Evolutionary conservation across 1,140 invertebrate genomes (phyloP).

Genomic region (Harpegnathos saltator): DNA sequence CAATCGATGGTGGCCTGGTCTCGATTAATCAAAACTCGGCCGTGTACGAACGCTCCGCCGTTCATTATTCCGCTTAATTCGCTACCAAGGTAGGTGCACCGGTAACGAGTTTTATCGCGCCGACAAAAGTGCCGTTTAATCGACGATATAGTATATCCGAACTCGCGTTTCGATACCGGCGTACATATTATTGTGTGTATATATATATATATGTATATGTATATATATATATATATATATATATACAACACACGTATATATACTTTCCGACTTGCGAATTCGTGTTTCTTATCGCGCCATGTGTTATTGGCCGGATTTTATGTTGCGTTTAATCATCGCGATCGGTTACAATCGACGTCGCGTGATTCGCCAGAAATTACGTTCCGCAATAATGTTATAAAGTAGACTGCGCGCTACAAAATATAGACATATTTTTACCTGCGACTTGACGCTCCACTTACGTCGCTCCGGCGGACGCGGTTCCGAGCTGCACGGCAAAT

Average conservation of each 20-base stretch:
- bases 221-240: too few relatives aligned
- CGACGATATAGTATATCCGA: conserved; percentile 45
- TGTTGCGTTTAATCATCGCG: conserved; percentile 47
- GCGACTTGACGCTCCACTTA: too few relatives aligned
- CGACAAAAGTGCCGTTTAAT: conserved; percentile 65
- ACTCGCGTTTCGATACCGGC: conserved; percentile 30
- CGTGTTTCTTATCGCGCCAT: conserved; percentile 42
- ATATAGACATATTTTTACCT: too few relatives aligned
- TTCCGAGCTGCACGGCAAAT: too few relatives aligned
- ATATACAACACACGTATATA: too few relatives aligned
- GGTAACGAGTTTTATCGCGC: conserved; percentile 61
- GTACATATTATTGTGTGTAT: too few relatives aligned
- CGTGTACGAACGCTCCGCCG: conserved; percentile 53
- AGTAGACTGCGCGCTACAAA: not conserved
- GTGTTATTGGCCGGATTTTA: conserved; percentile 44
- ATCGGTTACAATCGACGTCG: not conserved
- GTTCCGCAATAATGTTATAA: not conserved
- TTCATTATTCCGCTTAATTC: conserved; percentile 70
- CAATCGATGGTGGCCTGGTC: conserved; percentile 64
- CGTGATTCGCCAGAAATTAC: too few relatives aligned
- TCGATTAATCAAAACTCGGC: conserved; percentile 73
- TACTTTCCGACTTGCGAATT: conserved; percentile 29
- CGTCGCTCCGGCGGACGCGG: too few relatives aligned
- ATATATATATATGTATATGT: too few relatives aligned
- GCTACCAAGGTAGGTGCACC: conserved; percentile 46